These are phyloP conservation scores for Dolomedes plantarius DNA, from an alignment of 2,888 invertebrate species.

Conservation along the genomic window DNA sequence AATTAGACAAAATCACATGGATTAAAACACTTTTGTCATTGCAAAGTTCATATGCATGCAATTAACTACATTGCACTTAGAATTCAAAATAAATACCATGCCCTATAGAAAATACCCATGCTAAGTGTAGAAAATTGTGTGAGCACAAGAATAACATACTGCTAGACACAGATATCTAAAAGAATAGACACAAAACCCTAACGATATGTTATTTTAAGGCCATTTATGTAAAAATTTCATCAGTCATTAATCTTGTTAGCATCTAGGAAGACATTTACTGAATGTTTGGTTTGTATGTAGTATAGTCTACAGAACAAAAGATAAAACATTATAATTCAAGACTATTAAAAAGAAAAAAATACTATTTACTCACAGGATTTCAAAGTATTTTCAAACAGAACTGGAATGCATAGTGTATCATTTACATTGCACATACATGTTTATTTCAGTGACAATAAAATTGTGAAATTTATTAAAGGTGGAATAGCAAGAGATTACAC, in stretches of 20 bases:
- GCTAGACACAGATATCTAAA: neutral
- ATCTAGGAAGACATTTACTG: constrained; percentile 1
- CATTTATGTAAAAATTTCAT: neutral
- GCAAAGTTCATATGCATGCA: neutral
- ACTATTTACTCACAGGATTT: too few species aligned
- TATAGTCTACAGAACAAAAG: too few species aligned
- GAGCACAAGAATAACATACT: neutral
- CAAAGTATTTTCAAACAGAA: too few species aligned
- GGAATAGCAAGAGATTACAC: too few species aligned
- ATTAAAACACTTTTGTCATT: neutral
- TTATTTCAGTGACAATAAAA: too few species aligned
- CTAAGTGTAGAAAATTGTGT: neutral
- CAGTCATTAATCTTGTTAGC: neutral
- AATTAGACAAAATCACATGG: neutral
- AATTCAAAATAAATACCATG: constrained; percentile 2
- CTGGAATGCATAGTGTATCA: too few species aligned
- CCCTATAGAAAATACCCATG: neutral
- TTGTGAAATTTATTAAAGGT: too few species aligned
- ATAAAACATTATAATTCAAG: too few species aligned
- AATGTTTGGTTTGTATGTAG: neutral
- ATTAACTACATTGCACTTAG: neutral
- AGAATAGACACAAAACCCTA: neutral
- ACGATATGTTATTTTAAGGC: constrained; percentile 15
- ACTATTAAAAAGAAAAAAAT: too few species aligned
- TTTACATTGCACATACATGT: too few species aligned